phyloP scores from a whole-genome alignment of 2,888 invertebrate species.

The Mongoloraphidia duomilia region DNA sequence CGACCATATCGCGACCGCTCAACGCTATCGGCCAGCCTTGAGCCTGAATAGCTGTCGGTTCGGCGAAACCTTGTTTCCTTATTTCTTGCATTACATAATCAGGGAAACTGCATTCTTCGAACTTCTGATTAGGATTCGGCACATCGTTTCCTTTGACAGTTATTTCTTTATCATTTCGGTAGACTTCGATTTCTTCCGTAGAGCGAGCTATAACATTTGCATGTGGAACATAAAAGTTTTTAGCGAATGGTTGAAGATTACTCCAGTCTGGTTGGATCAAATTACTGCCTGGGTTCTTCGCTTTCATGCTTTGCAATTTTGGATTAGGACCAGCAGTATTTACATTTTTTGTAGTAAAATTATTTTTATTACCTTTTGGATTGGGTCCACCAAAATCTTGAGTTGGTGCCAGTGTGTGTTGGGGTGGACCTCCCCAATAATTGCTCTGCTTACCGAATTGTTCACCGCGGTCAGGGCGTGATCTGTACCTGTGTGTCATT shows the following conservation, averaged over 20 bases:
- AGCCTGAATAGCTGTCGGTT: slow-evolving; percentile 89
- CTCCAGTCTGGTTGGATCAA: slow-evolving; percentile 79
- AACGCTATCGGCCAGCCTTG: slow-evolving; percentile 94
- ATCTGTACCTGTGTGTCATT: slow-evolving; percentile 34
- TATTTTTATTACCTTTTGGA: slow-evolving; percentile 12
- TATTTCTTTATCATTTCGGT: slow-evolving; percentile 67
- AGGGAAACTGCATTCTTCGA: slow-evolving; percentile 85
- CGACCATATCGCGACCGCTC: slow-evolving; percentile 84
- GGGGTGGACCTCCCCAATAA: slow-evolving; percentile 29
- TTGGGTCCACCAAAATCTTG: slow-evolving; percentile 34
- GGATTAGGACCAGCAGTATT: slow-evolving; percentile 19
- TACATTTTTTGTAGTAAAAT: too few species aligned
- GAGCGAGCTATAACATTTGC: slow-evolving; percentile 47
- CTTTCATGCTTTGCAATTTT: slow-evolving; percentile 45
- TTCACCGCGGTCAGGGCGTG: slow-evolving; percentile 48
- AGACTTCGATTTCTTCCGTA: slow-evolving; percentile 59
- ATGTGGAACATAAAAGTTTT: slow-evolving; percentile 83
- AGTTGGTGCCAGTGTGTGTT: slow-evolving; percentile 24
- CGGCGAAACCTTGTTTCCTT: slow-evolving; percentile 62
- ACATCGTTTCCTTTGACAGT: slow-evolving; percentile 77
- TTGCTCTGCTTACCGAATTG: slow-evolving; percentile 43
- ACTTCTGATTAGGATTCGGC: slow-evolving; percentile 77
- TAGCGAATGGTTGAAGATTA: slow-evolving; percentile 66
- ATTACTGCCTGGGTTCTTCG: slow-evolving; percentile 56
- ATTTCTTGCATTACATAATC: slow-evolving; percentile 70